Percentiles rank a stretch among this genome's conserved stretches.
Evolutionary conservation across 2,888 invertebrate genomes (phyloP).

Genomic region (Coleophora deauratella): DNA sequence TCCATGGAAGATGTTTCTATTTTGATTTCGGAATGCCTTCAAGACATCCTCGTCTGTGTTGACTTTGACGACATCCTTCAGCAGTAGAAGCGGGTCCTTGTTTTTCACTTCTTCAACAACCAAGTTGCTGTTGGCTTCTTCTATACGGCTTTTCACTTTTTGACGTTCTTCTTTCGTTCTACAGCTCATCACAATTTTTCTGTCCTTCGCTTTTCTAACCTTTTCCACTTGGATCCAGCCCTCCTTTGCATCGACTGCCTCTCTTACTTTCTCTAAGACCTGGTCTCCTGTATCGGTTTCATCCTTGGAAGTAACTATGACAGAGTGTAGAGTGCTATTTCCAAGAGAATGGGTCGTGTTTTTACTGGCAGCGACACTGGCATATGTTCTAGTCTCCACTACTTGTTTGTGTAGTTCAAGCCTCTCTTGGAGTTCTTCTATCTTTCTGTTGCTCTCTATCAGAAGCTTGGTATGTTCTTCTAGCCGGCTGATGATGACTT

Average conservation of each 20-base stretch:
- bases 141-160: not conserved
- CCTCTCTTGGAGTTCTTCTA: too few species aligned
- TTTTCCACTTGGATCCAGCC: conserved; percentile 7
- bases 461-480: too few species aligned
- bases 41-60: not conserved
- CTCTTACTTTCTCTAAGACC: not conserved
- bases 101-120: conserved; percentile 4
- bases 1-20: not conserved
- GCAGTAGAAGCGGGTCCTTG: conserved; percentile 9
- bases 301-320: not conserved
- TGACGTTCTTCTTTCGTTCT: conserved; percentile 3
- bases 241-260: conserved; percentile 4
- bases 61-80: not conserved
- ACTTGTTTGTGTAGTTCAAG: too few species aligned
- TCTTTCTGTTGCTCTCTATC: too few species aligned
- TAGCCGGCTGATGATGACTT: too few species aligned
- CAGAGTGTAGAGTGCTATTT: not conserved
- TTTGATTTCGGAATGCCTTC: not conserved
- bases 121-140: not conserved
- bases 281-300: not conserved
- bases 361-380: too few species aligned
- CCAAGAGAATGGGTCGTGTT: too few species aligned
- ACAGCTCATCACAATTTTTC: conserved; percentile 9
- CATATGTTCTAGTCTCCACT: too few species aligned
- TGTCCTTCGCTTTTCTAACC: conserved; percentile 12